Evolutionary conservation across 2,113 vertebrate species (phyloP), one percentile per base, ranked within the genome.

Genomic region (Aldabrachelys gigantea): DNA sequence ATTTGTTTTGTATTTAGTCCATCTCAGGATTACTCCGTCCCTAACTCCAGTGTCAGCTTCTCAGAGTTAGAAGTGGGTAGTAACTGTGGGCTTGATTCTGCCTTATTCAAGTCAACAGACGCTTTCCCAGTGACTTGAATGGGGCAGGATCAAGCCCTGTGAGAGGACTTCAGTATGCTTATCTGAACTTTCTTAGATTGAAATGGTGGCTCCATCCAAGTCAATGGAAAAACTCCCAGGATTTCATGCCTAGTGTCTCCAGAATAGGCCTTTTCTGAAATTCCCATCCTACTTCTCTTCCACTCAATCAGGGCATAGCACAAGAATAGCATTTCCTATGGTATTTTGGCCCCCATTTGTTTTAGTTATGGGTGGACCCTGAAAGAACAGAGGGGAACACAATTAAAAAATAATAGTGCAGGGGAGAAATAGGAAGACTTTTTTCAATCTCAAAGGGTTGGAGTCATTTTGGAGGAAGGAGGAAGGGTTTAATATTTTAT

Each of bases 111-210:
- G 92, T 44, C 4, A 29, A 35, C 1, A 0, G 0, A 49, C 10
- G 2, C 24, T 86, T 88, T 86, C 80, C 19, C 88, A 0, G 59
- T 88, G 24, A 10, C 95, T 96, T 54, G 93, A 2, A 94, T 19
- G 21, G 87, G 65, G 87, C 95, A 95, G 93, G 94, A 91, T 65
- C 85, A 79, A 97, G 75, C 90, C 56, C 87, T 92, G 21, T 31
- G 38, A 75, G n/a, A 89, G 65, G n/a, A 65, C 3, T 41, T 95
- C 80, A 52, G 75, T 0, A 0, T 88, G 57, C 3, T 91, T 89
- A 91, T 56, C 83, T 85, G 8, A 83, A 91, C 0, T 88, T 25
- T 92, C 53, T 85, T 41, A 87, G 72, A 76, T 72, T 89, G 85
- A 91, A 91, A 54, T 86, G 57, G 44, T 83, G 80, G 47, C 85